These are phyloP conservation scores for Corythornis vintsioides DNA, from an alignment of 2,113 vertebrate genomes.

Conservation along the genomic window DNA sequence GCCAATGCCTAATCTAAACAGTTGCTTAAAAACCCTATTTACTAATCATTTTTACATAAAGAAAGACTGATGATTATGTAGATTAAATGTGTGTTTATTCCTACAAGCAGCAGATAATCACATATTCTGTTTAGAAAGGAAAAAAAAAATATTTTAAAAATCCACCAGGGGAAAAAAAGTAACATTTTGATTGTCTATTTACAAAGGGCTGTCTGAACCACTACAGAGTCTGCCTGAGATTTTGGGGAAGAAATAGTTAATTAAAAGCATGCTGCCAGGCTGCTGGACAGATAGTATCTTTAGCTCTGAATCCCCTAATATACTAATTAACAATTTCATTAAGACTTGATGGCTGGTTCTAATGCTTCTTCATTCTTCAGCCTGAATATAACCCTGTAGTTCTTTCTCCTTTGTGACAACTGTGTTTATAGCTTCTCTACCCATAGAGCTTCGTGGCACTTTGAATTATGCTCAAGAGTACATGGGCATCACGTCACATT, in stretches of 20 bases:
- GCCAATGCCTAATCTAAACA: constrained; percentile 82
- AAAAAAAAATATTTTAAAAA: background rate
- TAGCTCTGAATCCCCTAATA: constrained; percentile 68
- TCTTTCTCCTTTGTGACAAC: constrained; percentile 87
- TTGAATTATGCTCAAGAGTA: constrained; percentile 90
- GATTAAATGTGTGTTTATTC: constrained; percentile 79
- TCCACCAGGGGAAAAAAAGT: background rate
- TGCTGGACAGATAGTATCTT: constrained; percentile 52
- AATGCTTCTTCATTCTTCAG: constrained; percentile 61
- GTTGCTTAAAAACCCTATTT: constrained; percentile 82
- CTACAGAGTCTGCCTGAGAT: background rate
- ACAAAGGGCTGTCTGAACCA: background rate
- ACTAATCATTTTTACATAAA: constrained; percentile 83
- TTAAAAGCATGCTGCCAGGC: constrained; percentile 41
- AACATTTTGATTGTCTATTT: background rate
- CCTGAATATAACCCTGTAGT: constrained; percentile 75
- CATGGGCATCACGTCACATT: constrained; percentile 91
- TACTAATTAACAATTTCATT: constrained; percentile 82
- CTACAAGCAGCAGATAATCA: constrained; percentile 70
- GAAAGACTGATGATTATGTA: constrained; percentile 81
- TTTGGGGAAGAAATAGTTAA: constrained; percentile 68
- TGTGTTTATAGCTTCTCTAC: constrained; percentile 86
- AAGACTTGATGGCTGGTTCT: constrained; percentile 72
- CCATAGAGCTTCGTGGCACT: constrained; percentile 86
- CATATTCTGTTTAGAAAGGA: constrained; percentile 34